A percentile compares a stretch with the other conserved stretches of the same genome.
Evolutionary conservation across 2,113 vertebrate species (phyloP).

Genomic region (Myotis davidii): DNA sequence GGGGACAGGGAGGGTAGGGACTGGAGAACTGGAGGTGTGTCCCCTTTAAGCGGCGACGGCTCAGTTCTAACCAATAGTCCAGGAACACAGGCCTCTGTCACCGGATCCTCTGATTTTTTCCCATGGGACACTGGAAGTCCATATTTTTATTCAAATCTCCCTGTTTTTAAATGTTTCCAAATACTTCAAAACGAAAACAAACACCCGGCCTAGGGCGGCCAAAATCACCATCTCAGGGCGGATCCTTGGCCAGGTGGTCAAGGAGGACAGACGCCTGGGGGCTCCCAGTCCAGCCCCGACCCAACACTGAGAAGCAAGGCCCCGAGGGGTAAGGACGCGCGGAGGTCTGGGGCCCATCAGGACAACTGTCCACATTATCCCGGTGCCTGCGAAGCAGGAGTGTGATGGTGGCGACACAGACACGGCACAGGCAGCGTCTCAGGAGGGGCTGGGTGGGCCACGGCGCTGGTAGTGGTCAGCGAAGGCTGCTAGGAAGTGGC

Average conservation of each 20-base stretch:
- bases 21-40: accelerated
- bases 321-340: background rate
- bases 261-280: background rate
- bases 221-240: background rate
- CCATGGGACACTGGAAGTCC: background rate
- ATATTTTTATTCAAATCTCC: background rate
- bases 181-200: background rate
- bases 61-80: background rate
- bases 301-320: background rate
- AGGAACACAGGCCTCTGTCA: background rate
- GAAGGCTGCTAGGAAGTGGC: background rate
- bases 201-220: background rate
- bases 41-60: background rate
- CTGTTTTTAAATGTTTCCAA: background rate
- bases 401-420: background rate
- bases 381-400: background rate
- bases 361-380: background rate
- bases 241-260: background rate
- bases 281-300: background rate
- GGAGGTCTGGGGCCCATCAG: background rate
- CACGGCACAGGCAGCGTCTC: accelerated
- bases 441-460: background rate
- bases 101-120: background rate
- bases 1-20: background rate
- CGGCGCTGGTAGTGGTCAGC: background rate